These are phyloP conservation scores for Myiozetetes cayanensis DNA, from an alignment of 2,113 vertebrate species.

Conservation along the genomic window DNA sequence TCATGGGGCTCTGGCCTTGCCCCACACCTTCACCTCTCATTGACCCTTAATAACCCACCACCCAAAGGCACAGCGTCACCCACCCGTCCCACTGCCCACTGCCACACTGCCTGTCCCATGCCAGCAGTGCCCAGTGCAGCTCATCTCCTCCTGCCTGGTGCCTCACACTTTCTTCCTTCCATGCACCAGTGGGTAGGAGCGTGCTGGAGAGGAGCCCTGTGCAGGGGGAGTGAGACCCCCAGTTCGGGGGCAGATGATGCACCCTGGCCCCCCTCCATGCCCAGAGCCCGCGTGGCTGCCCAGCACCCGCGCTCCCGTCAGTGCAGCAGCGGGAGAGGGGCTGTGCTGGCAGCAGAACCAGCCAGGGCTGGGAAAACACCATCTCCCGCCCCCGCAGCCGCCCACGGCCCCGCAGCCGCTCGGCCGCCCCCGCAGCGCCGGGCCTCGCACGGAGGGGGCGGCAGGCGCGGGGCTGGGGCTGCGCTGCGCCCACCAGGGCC, in stretches of 20 bases:
- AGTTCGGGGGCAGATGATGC: not conserved
- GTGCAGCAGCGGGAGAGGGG: not conserved
- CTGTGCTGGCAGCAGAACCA: not conserved
- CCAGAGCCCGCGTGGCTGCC: fast-evolving
- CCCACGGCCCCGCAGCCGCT: not conserved
- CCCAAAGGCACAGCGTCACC: not conserved
- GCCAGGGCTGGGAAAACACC: constrained; percentile 41
- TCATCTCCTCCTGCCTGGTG: not conserved
- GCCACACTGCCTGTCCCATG: not conserved
- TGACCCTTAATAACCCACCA: not conserved
- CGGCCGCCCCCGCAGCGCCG: not conserved
- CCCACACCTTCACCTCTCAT: fast-evolving
- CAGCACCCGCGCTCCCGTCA: fast-evolving
- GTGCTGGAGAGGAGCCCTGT: not conserved
- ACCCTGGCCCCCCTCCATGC: not conserved
- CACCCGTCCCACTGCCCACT: fast-evolving
- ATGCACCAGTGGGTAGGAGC: fast-evolving
- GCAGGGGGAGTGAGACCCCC: not conserved
- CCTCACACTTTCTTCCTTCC: not conserved
- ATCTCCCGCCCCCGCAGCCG: not conserved
- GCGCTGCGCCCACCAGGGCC: not conserved
- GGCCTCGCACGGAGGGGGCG: not conserved
- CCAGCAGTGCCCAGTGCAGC: not conserved
- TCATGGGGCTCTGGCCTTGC: not conserved
- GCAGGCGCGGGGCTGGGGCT: not conserved